Percentiles rank a stretch among this genome's conserved stretches.
Evolutionary conservation across 2,888 invertebrate species (phyloP).

Genomic region (Euspilapteryx auroguttella): DNA sequence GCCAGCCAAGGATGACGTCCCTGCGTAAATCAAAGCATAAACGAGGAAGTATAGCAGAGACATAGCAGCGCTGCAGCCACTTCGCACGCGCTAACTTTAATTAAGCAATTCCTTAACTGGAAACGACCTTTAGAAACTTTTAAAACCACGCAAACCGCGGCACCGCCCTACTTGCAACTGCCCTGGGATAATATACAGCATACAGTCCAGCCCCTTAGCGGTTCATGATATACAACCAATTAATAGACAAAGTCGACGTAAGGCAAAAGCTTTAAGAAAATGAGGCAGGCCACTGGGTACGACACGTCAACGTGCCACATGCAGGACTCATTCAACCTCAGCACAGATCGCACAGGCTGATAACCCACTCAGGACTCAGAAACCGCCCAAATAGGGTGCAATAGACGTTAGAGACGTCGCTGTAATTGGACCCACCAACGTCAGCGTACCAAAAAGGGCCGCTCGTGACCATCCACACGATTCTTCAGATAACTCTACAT

Average conservation of each 20-base stretch:
- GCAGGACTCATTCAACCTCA: too few species aligned
- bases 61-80: constrained; percentile 13
- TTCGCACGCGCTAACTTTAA: constrained; percentile 28
- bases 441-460: constrained; percentile 11
- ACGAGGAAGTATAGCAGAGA: constrained; percentile 20
- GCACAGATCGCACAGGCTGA: too few species aligned
- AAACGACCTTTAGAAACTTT: constrained; percentile 27
- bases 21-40: constrained; percentile 33
- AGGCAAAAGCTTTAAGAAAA: too few species aligned
- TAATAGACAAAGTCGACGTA: too few species aligned
- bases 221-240: too few species aligned
- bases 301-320: too few species aligned
- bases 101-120: constrained; percentile 32
- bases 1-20: constrained; percentile 23
- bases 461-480: constrained; percentile 14
- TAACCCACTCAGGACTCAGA: too few species aligned
- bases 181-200: too few species aligned
- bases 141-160: constrained; percentile 24
- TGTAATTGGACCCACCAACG: constrained; percentile 14
- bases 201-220: too few species aligned
- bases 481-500: constrained; percentile 8
- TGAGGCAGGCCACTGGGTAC: too few species aligned
- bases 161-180: too few species aligned
- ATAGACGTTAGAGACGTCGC: constrained; percentile 7
- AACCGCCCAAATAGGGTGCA: constrained; percentile 12